These are phyloP conservation scores for Ruditapes philippinarum DNA, from an alignment of 1,140 invertebrate genomes.

Conservation along the genomic window DNA sequence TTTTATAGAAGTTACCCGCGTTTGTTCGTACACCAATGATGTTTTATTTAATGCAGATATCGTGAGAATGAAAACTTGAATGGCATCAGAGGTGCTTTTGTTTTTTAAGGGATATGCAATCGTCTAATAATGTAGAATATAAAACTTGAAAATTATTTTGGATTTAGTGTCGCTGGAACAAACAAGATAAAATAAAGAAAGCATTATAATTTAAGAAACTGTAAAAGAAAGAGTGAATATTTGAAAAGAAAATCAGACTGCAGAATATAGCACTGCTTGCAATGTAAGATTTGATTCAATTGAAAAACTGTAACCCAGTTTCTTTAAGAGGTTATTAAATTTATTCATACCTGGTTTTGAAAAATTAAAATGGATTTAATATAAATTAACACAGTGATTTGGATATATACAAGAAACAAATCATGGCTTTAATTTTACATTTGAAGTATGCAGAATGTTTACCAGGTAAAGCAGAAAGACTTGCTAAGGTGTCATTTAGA, in stretches of 20 bases:
- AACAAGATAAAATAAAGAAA: too few species aligned
- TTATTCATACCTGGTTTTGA: not conserved
- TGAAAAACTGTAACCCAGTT: not conserved
- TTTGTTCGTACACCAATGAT: not conserved
- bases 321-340: not conserved
- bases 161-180: too few species aligned
- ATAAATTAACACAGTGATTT: not conserved
- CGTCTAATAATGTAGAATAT: too few species aligned
- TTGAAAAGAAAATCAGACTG: too few species aligned
- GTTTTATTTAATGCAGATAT: not conserved
- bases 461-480: conserved; percentile 75
- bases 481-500: conserved; percentile 82
- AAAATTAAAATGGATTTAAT: not conserved
- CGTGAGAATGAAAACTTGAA: not conserved
- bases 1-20: not conserved
- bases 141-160: too few species aligned
- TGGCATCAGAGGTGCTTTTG: too few species aligned
- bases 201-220: too few species aligned
- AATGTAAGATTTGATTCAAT: not conserved
- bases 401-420: too few species aligned
- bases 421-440: conserved; percentile 83
- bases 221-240: too few species aligned
- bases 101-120: too few species aligned
- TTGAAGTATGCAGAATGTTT: conserved; percentile 81
- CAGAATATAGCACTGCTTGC: too few species aligned